A percentile compares a stretch with the other conserved stretches of the same genome.
Evolutionary conservation across 2,797 vertebrate genomes (phyloP).

Genomic region (Sebastes nivosus): DNA sequence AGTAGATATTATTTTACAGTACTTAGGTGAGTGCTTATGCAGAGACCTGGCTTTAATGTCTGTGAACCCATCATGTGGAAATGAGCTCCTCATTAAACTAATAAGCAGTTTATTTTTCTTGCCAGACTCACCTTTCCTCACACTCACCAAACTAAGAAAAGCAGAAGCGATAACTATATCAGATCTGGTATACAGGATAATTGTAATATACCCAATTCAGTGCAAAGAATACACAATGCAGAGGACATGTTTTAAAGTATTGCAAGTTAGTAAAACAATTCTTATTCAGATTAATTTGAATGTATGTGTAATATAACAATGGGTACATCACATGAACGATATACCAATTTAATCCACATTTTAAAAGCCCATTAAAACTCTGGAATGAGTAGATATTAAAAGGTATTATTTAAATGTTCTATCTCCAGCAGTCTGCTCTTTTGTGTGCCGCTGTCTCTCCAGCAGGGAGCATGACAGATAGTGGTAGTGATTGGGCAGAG

Average conservation of each 20-base stretch:
- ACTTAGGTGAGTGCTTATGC: not conserved
- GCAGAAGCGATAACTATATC: not conserved
- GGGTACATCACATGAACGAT: not conserved
- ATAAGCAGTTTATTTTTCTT: not conserved
- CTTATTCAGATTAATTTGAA: not conserved
- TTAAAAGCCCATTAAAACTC: not conserved
- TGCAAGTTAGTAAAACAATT: not conserved
- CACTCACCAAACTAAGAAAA: not conserved
- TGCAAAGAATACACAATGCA: not conserved
- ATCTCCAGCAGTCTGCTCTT: not conserved
- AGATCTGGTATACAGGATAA: not conserved
- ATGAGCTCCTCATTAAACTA: not conserved
- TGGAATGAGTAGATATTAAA: slow-evolving; percentile 5
- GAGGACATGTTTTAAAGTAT: not conserved
- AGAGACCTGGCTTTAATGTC: not conserved
- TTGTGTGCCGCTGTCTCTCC: slow-evolving; percentile 17
- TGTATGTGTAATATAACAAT: not conserved
- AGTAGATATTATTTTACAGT: not conserved
- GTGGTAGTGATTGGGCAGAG: slow-evolving; percentile 69
- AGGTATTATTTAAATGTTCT: slow-evolving; percentile 17
- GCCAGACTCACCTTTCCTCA: not conserved
- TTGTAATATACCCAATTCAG: not conserved
- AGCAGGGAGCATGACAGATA: slow-evolving; percentile 72
- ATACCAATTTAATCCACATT: not conserved
- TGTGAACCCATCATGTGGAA: not conserved